phyloP scores from a whole-genome alignment of 2,797 vertebrate genomes.

The Tiaroga cobitis region DNA sequence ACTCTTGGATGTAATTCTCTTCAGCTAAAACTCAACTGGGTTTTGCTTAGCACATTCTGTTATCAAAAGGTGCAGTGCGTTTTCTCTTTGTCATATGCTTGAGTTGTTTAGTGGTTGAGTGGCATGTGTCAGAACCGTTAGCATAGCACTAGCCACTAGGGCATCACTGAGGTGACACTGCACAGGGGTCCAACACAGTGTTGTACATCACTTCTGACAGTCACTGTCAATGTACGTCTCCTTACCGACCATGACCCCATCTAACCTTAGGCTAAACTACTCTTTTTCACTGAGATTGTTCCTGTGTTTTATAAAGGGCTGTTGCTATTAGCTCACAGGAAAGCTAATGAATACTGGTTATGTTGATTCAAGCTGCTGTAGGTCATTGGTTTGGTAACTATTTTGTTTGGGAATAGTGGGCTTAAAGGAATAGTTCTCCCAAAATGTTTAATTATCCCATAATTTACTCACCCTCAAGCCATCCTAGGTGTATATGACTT shows the following conservation, averaged over 20 bases:
- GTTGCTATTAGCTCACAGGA: neutral
- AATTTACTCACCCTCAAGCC: neutral
- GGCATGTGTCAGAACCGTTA: slow-evolving; percentile 36
- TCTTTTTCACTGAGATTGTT: neutral
- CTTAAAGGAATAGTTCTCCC: neutral
- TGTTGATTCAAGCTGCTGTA: neutral
- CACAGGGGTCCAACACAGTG: slow-evolving; percentile 67
- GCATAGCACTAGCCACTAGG: neutral
- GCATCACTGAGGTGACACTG: slow-evolving; percentile 64
- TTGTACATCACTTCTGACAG: slow-evolving; percentile 77
- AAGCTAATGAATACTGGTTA: neutral
- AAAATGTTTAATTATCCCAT: neutral
- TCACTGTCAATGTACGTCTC: slow-evolving; percentile 55
- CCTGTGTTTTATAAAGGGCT: neutral
- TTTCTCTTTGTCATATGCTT: neutral
- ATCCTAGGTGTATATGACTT: too few species aligned
- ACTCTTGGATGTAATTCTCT: slow-evolving; percentile 42
- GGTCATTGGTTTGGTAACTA: neutral
- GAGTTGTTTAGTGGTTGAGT: slow-evolving; percentile 2
- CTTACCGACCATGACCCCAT: neutral
- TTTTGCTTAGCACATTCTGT: neutral
- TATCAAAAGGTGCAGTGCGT: neutral
- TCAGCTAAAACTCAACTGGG: slow-evolving; percentile 27
- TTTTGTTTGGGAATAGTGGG: too few species aligned
- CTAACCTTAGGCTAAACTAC: slow-evolving; percentile 46